Conservation (phyloP, 2,888 invertebrate genomes). For the Archaeoteleia sp. region DNA sequence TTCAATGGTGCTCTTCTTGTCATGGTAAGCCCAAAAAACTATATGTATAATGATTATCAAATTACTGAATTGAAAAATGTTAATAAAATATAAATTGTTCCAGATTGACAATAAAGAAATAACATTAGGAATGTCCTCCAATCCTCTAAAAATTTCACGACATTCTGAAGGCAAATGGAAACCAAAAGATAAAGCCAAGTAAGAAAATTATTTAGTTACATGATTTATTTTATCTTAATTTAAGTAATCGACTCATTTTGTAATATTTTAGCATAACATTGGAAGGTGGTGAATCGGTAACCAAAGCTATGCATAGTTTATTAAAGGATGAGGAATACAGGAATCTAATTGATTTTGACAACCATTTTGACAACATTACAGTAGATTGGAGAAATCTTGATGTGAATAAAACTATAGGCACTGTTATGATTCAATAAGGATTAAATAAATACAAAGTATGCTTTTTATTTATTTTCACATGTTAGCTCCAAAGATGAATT, state of each 20-base stretch:
- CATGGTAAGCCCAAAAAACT: constrained; percentile 79
- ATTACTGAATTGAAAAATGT: no score
- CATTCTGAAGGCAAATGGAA: constrained; percentile 86
- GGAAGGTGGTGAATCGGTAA: constrained; percentile 75
- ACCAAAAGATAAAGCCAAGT: constrained; percentile 77
- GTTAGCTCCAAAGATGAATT: no score
- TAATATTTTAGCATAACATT: constrained; percentile 62
- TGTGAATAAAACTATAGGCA: constrained; percentile 79
- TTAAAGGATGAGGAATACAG: constrained; percentile 84
- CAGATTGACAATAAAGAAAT: constrained; percentile 89
- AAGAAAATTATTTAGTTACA: constrained; percentile 44
- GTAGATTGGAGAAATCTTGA: constrained; percentile 91
- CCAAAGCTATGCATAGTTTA: constrained; percentile 82
- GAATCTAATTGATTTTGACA: constrained; percentile 95
- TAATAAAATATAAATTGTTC: constrained; percentile 54
- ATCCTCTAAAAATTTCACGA: constrained; percentile 85
- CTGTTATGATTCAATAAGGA: constrained; percentile 48
- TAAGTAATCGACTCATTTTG: constrained; percentile 14
- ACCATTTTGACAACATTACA: constrained; percentile 93
- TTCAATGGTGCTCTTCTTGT: constrained; percentile 86
- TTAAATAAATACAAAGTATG: constrained; percentile 27
- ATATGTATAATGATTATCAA: not conserved
- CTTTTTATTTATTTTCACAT: no score
- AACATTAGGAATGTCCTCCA: constrained; percentile 80
- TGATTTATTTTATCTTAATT: not conserved